phyloP scores from a whole-genome alignment of 2,113 vertebrate species.

The Gobius niger region DNA sequence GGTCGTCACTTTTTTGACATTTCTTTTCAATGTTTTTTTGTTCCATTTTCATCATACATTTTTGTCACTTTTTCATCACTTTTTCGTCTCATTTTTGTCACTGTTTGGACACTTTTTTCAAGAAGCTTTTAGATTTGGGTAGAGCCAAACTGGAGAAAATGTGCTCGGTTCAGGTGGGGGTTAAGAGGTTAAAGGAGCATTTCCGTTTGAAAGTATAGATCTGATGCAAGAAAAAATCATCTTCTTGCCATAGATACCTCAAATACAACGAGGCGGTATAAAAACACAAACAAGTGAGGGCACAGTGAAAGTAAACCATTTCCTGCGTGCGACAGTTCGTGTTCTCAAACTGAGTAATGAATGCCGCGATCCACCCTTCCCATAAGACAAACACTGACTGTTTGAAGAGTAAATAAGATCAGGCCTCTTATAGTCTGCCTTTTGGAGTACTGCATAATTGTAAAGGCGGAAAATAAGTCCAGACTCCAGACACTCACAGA shows the following conservation, averaged over 20 bases:
- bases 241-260: background rate
- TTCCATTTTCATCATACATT: no score
- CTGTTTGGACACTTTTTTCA: no score
- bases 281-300: background rate
- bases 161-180: no score
- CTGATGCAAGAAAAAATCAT: background rate
- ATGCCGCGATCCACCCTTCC: constrained; percentile 1
- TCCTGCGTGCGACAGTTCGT: background rate
- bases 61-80: no score
- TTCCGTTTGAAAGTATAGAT: background rate
- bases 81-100: no score
- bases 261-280: background rate
- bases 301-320: constrained; percentile 12
- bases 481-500: background rate
- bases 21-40: no score
- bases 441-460: background rate
- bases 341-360: constrained; percentile 10
- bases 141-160: no score
- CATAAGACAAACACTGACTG: constrained; percentile 18
- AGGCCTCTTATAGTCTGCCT: background rate
- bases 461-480: background rate
- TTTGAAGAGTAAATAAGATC: background rate
- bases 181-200: no score
- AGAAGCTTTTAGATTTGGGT: no score
- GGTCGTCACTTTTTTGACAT: no score